phyloP scores from a whole-genome alignment of 2,888 invertebrate genomes.

The Oxycera nigricornis region DNA sequence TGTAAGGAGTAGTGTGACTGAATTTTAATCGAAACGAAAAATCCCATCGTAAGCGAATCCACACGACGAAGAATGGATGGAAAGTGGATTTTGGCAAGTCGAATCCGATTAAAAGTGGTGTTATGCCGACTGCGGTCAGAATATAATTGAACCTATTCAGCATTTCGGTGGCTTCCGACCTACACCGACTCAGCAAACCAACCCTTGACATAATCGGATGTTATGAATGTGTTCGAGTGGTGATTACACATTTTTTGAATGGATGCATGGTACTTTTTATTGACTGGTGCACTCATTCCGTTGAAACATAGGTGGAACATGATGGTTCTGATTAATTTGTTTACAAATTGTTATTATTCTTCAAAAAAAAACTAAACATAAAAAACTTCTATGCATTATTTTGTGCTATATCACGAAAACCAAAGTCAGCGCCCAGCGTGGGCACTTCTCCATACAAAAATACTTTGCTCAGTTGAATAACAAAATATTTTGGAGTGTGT shows the following conservation, averaged over 20 bases:
- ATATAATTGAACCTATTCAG: slow-evolving; percentile 31
- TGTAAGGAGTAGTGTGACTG: neutral
- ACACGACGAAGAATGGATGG: neutral
- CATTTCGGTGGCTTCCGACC: slow-evolving; percentile 7
- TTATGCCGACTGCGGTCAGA: neutral
- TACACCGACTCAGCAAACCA: neutral
- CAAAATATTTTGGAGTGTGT: too few relatives aligned
- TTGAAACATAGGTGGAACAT: too few relatives aligned
- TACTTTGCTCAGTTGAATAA: too few relatives aligned
- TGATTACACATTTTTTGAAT: slow-evolving; percentile 22
- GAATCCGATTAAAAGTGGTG: slow-evolving; percentile 27
- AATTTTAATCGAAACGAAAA: slow-evolving; percentile 22
- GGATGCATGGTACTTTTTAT: too few relatives aligned
- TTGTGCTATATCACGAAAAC: too few relatives aligned
- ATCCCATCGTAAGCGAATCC: slow-evolving; percentile 23
- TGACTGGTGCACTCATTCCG: too few relatives aligned
- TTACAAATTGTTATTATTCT: too few relatives aligned
- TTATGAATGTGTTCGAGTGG: slow-evolving; percentile 23
- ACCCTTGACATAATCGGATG: slow-evolving; percentile 14
- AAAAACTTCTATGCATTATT: too few relatives aligned
- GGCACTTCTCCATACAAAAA: too few relatives aligned
- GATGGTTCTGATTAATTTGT: too few relatives aligned
- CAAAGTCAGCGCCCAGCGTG: too few relatives aligned
- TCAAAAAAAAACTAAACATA: too few relatives aligned
- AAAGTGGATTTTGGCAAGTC: slow-evolving; percentile 14